Conservation (phyloP, 2,113 vertebrate genomes). For the Orientallactaga bullata region DNA sequence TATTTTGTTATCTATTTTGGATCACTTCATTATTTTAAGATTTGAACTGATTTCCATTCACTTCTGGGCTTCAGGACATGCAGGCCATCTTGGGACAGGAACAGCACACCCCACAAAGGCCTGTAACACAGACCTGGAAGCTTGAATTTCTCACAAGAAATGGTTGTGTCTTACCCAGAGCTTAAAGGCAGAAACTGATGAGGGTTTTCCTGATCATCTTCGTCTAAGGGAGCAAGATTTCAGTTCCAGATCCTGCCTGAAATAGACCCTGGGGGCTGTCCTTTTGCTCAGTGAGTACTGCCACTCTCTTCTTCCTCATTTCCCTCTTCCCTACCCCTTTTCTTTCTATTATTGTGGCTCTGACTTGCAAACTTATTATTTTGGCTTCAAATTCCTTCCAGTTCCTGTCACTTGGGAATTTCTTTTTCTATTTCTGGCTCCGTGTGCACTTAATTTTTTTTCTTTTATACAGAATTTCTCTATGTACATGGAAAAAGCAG, state of each 20-base stretch:
- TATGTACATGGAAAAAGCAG: not conserved
- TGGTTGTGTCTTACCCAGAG: not conserved
- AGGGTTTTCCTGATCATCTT: not conserved
- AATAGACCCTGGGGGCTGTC: not conserved
- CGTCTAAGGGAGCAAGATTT: not conserved
- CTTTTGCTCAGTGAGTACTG: fast-evolving
- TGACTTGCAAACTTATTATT: not conserved
- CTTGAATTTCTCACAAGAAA: conserved; percentile 22
- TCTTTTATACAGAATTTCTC: conserved; percentile 2
- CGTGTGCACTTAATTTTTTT: not conserved
- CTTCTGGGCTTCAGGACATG: not conserved
- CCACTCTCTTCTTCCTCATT: not conserved
- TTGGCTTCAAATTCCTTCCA: conserved; percentile 42
- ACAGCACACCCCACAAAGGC: not conserved
- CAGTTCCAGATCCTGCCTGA: not conserved
- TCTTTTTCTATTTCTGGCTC: conserved; percentile 24
- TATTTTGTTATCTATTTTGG: not conserved
- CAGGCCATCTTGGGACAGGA: not conserved
- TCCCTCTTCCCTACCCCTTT: not conserved
- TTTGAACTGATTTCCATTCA: not conserved
- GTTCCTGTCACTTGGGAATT: not conserved
- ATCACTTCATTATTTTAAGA: not conserved
- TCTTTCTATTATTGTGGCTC: not conserved
- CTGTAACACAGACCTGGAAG: not conserved
- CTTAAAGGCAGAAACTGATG: not conserved